Evolutionary conservation across 2,113 vertebrate genomes (phyloP).

Genomic region (Mystacornis crossleyi): DNA sequence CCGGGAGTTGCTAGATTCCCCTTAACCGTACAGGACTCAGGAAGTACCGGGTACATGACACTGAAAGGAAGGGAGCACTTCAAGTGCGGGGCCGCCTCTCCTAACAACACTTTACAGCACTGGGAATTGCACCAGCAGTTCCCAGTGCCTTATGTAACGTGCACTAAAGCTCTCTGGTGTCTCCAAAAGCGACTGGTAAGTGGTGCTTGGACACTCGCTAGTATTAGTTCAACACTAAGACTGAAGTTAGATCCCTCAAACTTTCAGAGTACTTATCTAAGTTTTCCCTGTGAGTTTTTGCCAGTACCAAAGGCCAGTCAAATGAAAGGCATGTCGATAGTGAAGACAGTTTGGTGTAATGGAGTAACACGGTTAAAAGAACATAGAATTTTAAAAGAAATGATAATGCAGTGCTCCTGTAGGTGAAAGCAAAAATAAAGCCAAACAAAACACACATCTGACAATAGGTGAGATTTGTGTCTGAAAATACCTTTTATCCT

Average conservation of each 20-base stretch:
- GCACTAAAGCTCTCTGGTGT: background rate
- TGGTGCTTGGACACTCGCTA: background rate
- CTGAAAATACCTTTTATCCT: background rate
- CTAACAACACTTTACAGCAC: background rate
- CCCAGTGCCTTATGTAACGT: fast-evolving
- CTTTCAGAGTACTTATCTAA: background rate
- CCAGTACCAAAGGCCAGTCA: background rate
- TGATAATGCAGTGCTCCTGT: background rate
- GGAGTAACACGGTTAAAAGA: background rate
- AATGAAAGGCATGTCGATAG: background rate
- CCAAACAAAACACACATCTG: background rate
- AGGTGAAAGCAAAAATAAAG: background rate
- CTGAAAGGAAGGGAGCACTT: background rate
- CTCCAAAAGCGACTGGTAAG: background rate
- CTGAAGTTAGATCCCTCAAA: background rate
- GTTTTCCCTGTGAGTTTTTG: background rate
- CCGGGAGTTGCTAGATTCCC: background rate
- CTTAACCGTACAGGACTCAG: background rate
- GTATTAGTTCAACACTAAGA: background rate
- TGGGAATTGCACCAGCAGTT: background rate
- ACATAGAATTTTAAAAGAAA: background rate
- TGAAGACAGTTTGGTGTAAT: background rate
- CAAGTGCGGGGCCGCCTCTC: background rate
- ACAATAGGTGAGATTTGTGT: background rate
- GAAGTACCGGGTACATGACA: background rate